Evolutionary conservation across 1,140 invertebrate genomes (phyloP).

Genomic region (Brachionus asplanchnoidis): DNA sequence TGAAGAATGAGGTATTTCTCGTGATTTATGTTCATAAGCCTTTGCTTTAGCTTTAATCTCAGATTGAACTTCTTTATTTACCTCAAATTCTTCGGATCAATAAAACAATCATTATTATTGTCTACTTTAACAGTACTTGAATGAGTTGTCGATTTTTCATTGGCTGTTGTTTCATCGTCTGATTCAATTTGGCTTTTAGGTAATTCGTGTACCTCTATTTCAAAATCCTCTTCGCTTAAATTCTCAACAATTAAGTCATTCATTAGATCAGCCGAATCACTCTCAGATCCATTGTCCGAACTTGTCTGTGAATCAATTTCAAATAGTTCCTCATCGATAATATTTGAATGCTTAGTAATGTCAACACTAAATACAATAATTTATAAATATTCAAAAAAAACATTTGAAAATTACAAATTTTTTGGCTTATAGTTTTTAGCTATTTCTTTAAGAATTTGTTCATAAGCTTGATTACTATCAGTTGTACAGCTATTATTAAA

Average conservation of each 20-base stretch:
- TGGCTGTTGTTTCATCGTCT: neutral
- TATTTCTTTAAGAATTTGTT: neutral
- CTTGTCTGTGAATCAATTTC: too few species aligned
- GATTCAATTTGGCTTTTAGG: neutral
- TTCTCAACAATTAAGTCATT: neutral
- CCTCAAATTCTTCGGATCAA: neutral
- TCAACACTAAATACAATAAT: neutral
- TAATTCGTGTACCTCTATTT: neutral
- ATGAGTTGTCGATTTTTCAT: neutral
- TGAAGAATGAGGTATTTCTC: neutral
- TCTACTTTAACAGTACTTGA: neutral
- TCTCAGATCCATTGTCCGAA: too few species aligned
- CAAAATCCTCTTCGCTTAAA: neutral
- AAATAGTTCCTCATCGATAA: neutral
- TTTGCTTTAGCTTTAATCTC: neutral
- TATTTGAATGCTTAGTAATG: neutral
- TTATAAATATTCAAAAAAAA: neutral
- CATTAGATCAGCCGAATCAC: neutral
- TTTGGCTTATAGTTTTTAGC: neutral
- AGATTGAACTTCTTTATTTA: neutral
- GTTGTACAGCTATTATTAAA: slow-evolving; percentile 3
- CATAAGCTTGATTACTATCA: neutral
- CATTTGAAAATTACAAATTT: neutral
- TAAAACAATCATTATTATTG: neutral
- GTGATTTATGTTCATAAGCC: neutral